Evolutionary conservation across 2,113 vertebrate species (phyloP).

Genomic region (Rhinolophus ferrumequinum): DNA sequence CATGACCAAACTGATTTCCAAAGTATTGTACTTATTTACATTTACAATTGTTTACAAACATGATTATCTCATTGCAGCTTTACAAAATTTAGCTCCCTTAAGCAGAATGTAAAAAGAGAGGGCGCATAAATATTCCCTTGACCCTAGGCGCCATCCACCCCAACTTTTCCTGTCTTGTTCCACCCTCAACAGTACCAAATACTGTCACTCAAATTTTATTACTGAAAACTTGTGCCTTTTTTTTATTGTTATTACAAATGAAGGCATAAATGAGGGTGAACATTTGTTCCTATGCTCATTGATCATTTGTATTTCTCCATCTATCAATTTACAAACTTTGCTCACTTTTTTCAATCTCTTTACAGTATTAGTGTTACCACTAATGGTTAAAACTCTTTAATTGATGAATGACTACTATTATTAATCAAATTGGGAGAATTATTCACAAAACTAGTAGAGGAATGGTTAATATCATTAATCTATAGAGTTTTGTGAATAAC

Average conservation of each 20-base stretch:
- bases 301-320: neutral
- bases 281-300: neutral
- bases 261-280: neutral
- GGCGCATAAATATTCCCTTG: neutral
- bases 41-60: neutral
- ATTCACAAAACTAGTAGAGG: neutral
- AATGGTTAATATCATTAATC: neutral
- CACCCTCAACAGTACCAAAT: neutral
- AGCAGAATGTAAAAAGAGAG: neutral
- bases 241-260: neutral
- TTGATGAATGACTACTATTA: neutral
- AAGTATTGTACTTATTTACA: neutral
- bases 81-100: neutral
- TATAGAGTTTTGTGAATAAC: neutral
- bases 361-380: neutral
- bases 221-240: neutral
- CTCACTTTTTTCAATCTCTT: neutral
- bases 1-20: neutral
- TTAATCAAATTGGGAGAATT: neutral
- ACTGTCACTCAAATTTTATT: neutral
- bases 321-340: neutral
- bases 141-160: rapidly evolving
- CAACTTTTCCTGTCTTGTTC: neutral
- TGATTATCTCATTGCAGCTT: neutral
- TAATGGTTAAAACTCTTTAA: neutral